phyloP scores from a whole-genome alignment of 2,797 vertebrate genomes.

The Bryconaethiops microstoma region DNA sequence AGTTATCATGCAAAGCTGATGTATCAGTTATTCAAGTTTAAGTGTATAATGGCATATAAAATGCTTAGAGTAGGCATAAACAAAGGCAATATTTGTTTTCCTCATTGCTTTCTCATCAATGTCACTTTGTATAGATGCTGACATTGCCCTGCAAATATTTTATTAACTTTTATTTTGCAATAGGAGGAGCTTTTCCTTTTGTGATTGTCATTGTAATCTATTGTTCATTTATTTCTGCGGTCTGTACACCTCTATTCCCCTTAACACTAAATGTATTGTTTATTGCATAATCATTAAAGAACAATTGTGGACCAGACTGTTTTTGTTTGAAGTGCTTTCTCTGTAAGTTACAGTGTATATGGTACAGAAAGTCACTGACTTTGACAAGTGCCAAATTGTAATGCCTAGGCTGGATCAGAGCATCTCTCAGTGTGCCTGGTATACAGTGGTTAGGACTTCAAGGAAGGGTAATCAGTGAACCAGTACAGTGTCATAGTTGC shows the following conservation, averaged over 20 bases:
- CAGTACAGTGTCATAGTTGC: too few relatives aligned
- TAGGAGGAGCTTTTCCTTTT: conserved; percentile 45
- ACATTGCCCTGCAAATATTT: conserved; percentile 47
- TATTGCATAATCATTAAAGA: conserved; percentile 62
- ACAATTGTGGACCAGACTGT: conserved; percentile 60
- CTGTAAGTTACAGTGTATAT: too few relatives aligned
- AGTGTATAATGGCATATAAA: conserved; percentile 51
- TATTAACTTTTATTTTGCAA: conserved; percentile 46
- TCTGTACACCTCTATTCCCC: conserved; percentile 49
- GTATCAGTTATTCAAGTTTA: conserved; percentile 39
- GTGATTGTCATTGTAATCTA: conserved; percentile 49
- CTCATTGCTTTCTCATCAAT: conserved; percentile 39
- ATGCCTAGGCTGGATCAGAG: too few relatives aligned
- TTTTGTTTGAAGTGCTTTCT: too few relatives aligned
- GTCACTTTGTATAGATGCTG: conserved; percentile 28
- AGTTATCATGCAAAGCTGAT: conserved; percentile 40
- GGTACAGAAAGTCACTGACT: too few relatives aligned
- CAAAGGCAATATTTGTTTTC: conserved; percentile 39
- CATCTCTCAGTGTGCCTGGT: too few relatives aligned
- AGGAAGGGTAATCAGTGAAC: too few relatives aligned
- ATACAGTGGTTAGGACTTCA: too few relatives aligned
- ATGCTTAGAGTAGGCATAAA: conserved; percentile 47
- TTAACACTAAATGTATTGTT: conserved; percentile 64
- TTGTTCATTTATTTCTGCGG: conserved; percentile 49
- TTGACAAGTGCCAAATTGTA: too few relatives aligned